phyloP scores from a whole-genome alignment of 2,113 vertebrate genomes.

The Natator depressus region DNA sequence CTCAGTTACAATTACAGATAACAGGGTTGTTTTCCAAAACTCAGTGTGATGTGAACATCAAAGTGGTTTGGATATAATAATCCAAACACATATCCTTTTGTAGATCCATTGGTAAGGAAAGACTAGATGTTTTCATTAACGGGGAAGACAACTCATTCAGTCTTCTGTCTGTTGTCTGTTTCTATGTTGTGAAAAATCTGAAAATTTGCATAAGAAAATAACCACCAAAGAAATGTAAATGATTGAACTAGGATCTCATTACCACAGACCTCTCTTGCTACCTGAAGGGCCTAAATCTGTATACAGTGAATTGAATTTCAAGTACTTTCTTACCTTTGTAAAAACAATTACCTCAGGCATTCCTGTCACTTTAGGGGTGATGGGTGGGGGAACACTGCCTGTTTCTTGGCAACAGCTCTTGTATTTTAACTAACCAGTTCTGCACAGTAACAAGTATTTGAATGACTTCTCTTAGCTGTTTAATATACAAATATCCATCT shows the following conservation, averaged over 20 bases:
- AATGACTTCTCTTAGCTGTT: background rate
- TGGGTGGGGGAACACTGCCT: background rate
- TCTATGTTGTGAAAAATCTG: conserved; percentile 41
- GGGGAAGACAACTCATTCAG: conserved; percentile 55
- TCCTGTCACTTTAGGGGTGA: conserved; percentile 32
- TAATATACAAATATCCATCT: background rate
- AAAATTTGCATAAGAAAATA: conserved; percentile 72
- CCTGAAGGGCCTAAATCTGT: conserved; percentile 58
- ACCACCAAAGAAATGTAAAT: conserved; percentile 68
- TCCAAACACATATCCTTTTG: conserved; percentile 66
- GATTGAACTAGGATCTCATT: conserved; percentile 53
- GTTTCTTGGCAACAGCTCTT: conserved; percentile 39
- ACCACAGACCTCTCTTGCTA: conserved; percentile 54
- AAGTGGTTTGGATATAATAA: conserved; percentile 63
- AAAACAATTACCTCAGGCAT: conserved; percentile 60
- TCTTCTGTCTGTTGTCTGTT: conserved; percentile 33
- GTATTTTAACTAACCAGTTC: conserved; percentile 28
- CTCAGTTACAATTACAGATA: conserved; percentile 55
- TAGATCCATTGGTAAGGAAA: conserved; percentile 43
- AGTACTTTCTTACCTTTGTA: conserved; percentile 67
- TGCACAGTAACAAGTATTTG: background rate
- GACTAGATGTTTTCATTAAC: conserved; percentile 51
- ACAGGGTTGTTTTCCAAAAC: conserved; percentile 63
- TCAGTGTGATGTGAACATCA: conserved; percentile 51
- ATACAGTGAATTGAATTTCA: conserved; percentile 59